Conservation (phyloP, 2,113 vertebrate genomes). For the Oreotrochilus melanogaster region DNA sequence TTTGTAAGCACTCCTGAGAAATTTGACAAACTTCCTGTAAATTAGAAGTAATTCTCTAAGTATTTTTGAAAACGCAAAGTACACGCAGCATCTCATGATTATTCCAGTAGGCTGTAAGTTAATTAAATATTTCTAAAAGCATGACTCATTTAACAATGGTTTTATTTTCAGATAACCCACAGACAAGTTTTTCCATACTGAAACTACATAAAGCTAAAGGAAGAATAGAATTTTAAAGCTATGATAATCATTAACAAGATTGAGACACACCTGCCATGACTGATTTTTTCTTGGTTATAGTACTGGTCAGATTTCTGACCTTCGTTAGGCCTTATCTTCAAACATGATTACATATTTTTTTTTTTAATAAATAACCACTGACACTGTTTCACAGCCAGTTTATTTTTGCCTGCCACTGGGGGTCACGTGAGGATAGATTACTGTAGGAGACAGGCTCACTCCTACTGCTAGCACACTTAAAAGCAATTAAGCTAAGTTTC, state of each 20-base stretch:
- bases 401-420: neutral
- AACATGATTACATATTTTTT: neutral
- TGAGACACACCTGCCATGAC: neutral
- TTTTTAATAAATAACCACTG: neutral
- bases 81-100: neutral
- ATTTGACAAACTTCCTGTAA: neutral
- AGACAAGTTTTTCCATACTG: neutral
- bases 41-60: neutral
- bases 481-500: neutral
- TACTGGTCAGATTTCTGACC: neutral
- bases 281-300: neutral
- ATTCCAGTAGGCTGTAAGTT: neutral
- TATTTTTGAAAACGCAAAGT: neutral
- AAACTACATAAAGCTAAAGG: neutral
- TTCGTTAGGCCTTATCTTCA: neutral
- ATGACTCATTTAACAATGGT: neutral
- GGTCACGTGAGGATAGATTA: neutral
- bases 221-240: neutral
- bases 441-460: neutral
- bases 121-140: neutral
- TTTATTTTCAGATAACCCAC: neutral
- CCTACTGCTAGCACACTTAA: neutral
- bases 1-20: neutral
- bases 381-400: neutral
- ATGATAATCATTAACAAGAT: neutral